These are phyloP conservation scores for Drosophila aldrichi DNA, from an alignment of 2,888 invertebrate genomes.

Conservation along the genomic window DNA sequence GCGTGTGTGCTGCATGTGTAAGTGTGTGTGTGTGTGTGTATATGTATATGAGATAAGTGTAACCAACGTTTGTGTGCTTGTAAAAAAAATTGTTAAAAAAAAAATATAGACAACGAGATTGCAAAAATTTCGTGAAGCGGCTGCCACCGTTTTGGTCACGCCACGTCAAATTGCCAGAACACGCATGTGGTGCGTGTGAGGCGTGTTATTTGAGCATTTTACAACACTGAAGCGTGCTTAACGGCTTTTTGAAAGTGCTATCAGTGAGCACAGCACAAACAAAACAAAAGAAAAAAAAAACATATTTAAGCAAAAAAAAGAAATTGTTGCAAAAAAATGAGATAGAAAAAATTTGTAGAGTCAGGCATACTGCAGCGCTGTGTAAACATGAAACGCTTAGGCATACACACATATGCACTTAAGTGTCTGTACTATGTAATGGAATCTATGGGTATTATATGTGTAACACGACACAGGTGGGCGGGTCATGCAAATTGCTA, in stretches of 20 bases:
- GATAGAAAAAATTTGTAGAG: conserved; percentile 18
- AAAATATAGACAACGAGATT: conserved; percentile 28
- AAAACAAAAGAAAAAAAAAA: background rate
- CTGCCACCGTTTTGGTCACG: conserved; percentile 64
- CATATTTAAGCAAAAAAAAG: conserved; percentile 6
- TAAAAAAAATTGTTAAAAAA: conserved; percentile 26
- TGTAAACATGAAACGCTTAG: conserved; percentile 57
- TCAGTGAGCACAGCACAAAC: conserved; percentile 37
- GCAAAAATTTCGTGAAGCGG: conserved; percentile 37
- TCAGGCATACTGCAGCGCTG: conserved; percentile 45
- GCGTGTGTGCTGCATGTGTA: conserved; percentile 44
- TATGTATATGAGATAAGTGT: conserved; percentile 52
- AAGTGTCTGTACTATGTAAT: conserved; percentile 19
- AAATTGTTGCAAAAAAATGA: conserved; percentile 21
- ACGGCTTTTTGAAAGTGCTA: conserved; percentile 78
- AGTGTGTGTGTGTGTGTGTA: conserved; percentile 12
- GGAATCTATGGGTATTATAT: conserved; percentile 17
- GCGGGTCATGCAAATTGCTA: conserved; percentile 29
- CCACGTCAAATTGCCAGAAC: conserved; percentile 73
- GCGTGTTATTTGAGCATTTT: conserved; percentile 74
- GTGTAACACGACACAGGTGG: conserved; percentile 24
- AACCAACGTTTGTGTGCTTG: conserved; percentile 19
- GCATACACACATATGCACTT: conserved; percentile 27
- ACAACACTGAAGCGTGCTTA: conserved; percentile 79
- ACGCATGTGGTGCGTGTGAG: conserved; percentile 72